Evolutionary conservation across 2,888 invertebrate genomes (phyloP).

Genomic region (Sesia apiformis): DNA sequence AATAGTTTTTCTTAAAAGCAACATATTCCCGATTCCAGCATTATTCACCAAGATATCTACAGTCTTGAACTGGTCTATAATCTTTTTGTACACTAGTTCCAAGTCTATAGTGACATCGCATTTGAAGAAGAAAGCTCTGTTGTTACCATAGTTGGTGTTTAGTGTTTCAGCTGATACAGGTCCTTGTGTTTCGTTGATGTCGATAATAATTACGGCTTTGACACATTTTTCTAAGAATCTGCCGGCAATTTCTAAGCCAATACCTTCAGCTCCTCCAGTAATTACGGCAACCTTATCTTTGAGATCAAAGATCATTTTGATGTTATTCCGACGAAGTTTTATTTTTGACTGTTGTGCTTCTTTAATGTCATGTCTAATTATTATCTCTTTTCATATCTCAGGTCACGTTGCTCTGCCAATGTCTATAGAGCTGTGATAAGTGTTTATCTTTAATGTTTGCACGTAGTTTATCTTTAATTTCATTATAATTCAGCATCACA

Average conservation of each 20-base stretch:
- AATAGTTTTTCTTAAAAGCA: conserved; percentile 1
- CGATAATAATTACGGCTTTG: conserved; percentile 25
- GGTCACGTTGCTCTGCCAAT: too few relatives aligned
- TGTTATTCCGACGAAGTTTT: neutral
- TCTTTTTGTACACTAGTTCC: conserved; percentile 39
- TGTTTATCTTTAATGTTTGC: too few relatives aligned
- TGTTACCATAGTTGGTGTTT: conserved; percentile 49
- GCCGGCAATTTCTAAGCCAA: conserved; percentile 59
- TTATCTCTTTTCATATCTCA: too few relatives aligned
- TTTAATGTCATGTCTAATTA: too few relatives aligned
- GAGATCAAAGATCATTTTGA: conserved; percentile 5
- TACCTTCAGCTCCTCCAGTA: conserved; percentile 71
- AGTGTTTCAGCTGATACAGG: conserved; percentile 46
- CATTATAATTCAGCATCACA: too few relatives aligned
- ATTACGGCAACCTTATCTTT: conserved; percentile 27
- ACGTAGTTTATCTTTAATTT: too few relatives aligned
- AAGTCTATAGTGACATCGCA: conserved; percentile 68
- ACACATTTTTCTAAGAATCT: conserved; percentile 55
- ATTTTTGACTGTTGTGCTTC: too few relatives aligned
- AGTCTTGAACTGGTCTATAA: conserved; percentile 33
- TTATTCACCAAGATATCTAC: conserved; percentile 60
- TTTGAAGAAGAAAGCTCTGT: conserved; percentile 55
- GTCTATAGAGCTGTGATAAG: too few relatives aligned
- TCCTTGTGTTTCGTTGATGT: conserved; percentile 36
- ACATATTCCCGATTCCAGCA: conserved; percentile 44